phyloP scores from a whole-genome alignment of 2,797 vertebrate species.

The Adrianichthys oophorus region DNA sequence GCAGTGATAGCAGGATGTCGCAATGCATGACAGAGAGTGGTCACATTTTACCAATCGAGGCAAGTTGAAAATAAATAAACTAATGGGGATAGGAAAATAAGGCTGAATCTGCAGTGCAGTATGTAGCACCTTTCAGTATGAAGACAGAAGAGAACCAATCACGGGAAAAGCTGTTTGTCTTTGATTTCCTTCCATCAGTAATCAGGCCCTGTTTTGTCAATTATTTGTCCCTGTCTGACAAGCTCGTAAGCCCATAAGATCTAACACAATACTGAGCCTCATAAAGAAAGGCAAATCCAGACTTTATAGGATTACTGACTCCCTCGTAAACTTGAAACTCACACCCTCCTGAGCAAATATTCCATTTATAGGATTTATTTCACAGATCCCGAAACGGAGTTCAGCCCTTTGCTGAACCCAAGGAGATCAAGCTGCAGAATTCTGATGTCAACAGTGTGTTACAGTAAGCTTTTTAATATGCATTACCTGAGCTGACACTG shows the following conservation, averaged over 20 bases:
- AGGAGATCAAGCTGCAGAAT: conserved; percentile 54
- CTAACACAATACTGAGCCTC: conserved; percentile 66
- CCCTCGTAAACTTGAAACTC: conserved; percentile 65
- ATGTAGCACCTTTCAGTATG: conserved; percentile 20
- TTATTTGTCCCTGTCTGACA: conserved; percentile 71
- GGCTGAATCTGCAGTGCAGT: conserved; percentile 27
- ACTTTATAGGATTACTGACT: conserved; percentile 78
- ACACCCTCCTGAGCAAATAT: conserved; percentile 62
- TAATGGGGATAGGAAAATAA: conserved; percentile 39
- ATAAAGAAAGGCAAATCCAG: conserved; percentile 74
- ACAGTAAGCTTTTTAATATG: conserved; percentile 47
- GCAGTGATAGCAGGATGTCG: conserved; percentile 22
- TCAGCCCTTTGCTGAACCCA: conserved; percentile 56
- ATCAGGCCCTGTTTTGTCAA: conserved; percentile 67
- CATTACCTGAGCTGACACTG: conserved; percentile 45
- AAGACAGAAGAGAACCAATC: conserved; percentile 37
- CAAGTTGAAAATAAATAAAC: conserved; percentile 51
- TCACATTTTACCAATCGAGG: conserved; percentile 29
- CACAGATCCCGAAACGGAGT: conserved; percentile 63
- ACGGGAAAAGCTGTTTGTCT: conserved; percentile 61
- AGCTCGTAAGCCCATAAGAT: conserved; percentile 67
- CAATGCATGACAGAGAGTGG: conserved; percentile 20
- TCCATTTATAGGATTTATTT: conserved; percentile 74
- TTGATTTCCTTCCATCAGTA: conserved; percentile 70
- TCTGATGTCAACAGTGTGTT: conserved; percentile 45